These are phyloP conservation scores for Falco biarmicus DNA, from an alignment of 2,797 vertebrate genomes.

Conservation along the genomic window DNA sequence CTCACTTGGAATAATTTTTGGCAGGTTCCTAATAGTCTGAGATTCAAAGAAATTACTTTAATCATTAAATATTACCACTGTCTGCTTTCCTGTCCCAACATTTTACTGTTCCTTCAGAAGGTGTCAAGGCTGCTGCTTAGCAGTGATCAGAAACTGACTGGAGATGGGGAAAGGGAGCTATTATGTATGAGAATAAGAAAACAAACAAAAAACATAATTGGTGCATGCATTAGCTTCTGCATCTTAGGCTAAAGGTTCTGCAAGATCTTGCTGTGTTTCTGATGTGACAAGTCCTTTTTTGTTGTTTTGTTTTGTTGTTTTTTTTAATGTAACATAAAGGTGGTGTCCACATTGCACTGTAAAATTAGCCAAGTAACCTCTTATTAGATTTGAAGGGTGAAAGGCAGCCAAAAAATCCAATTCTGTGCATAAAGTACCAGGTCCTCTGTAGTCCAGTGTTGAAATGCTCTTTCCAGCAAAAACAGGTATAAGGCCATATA, in stretches of 20 bases:
- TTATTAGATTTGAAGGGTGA: neutral
- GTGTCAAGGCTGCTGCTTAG: neutral
- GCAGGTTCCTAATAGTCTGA: neutral
- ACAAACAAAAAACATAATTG: neutral
- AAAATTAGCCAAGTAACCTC: neutral
- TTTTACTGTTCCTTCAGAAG: neutral
- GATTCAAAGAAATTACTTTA: neutral
- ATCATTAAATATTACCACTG: neutral
- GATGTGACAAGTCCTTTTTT: neutral
- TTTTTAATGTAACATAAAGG: neutral
- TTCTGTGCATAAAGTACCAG: neutral
- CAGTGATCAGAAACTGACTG: neutral
- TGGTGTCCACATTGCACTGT: accelerated
- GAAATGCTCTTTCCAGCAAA: neutral
- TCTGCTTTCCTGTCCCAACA: neutral
- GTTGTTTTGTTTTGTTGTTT: neutral
- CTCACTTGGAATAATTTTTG: neutral
- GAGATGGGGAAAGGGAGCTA: neutral
- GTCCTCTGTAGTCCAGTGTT: neutral
- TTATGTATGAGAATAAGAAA: neutral
- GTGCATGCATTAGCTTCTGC: neutral
- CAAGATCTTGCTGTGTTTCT: neutral
- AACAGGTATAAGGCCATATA: neutral
- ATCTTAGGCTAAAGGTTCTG: neutral
- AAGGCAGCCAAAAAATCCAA: neutral